Base-by-base conservation (phyloP, 2,888 invertebrate genomes). In the Chesias legatella region DNA sequence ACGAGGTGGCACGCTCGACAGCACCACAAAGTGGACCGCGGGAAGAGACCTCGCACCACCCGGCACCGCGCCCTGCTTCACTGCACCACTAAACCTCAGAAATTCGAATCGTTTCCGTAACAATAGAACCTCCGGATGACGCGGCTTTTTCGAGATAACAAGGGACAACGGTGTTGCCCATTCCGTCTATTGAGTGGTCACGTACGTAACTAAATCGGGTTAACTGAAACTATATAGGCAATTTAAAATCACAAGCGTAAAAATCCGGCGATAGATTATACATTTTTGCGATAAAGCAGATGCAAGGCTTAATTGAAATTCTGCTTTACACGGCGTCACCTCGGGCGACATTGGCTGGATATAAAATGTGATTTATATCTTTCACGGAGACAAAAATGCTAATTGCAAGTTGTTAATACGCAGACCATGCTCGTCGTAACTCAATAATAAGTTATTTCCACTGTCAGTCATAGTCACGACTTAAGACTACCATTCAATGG, bases 1-100 rank as follows among this genome's bases (percentile, higher is more conserved):
- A 63, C 57, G 71, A 67, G 63, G 67, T 63, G 64, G 68, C 65
- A 73, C 72, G 75, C 72, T 72, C 65, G 71, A 67, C 44, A 62
- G 74, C 53, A 75, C 73, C 79, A 74, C 81, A 78, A 80, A 83
- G 74, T 68, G 62, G 58, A 68, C 73, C 76, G 74, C 73, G 64
- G 55, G 57, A 56, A 67, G 53, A 45, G 52, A 56, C 50, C 60
- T 55, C 23, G 13, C 32, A n/a, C 53, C 52, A 22, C 22, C 51
- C 54, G 48, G 39, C 43, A 42, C 48, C 41, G 42, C 44, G 41
- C 44, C 51, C 48, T 43, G 43, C 45, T 40, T 43, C 39, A 35
- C 51, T 49, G 42, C 59, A 51, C 58, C 59, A 58, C 55, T 56
- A 67, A 67, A 74, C 68, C 67, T 64, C 64, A 63, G 62, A 63